Conservation (phyloP, 2,888 invertebrate species). For the Diarsia rubi region DNA sequence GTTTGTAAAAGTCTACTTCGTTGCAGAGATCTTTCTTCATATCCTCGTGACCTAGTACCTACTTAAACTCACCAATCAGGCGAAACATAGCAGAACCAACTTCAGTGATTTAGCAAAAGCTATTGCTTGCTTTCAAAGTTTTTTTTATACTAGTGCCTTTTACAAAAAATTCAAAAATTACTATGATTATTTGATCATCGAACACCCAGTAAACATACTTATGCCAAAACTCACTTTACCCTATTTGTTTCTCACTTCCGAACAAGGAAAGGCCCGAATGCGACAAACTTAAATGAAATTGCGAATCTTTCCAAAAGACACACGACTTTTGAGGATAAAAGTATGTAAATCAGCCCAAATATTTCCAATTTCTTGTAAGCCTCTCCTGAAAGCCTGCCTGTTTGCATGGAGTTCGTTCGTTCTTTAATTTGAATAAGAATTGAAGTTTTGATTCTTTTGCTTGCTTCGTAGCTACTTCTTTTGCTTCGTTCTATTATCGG, state of each 20-base stretch:
- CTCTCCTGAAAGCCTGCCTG: conserved; percentile 9
- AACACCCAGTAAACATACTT: neutral
- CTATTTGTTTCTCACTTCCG: conserved; percentile 1
- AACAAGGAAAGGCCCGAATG: conserved; percentile 16
- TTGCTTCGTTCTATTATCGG: neutral
- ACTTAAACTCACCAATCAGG: neutral
- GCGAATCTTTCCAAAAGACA: conserved; percentile 7
- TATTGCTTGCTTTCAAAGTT: neutral
- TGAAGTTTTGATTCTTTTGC: neutral
- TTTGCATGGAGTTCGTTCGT: conserved; percentile 11
- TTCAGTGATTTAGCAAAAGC: neutral
- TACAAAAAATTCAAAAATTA: neutral
- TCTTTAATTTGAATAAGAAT: conserved; percentile 18
- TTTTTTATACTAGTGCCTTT: neutral
- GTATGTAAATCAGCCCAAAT: conserved; percentile 37
- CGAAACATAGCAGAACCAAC: neutral
- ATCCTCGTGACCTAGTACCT: neutral
- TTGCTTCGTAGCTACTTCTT: neutral
- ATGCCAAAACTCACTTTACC: neutral
- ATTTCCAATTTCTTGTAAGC: conserved; percentile 16
- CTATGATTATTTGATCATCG: neutral
- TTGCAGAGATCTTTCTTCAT: neutral
- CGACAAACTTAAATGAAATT: conserved; percentile 35
- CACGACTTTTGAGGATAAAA: conserved; percentile 30
- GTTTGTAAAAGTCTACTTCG: neutral